Percentiles rank a stretch among this genome's conserved stretches.
Conservation (phyloP, 1,140 invertebrate genomes). For the Ridgeia piscesae region DNA sequence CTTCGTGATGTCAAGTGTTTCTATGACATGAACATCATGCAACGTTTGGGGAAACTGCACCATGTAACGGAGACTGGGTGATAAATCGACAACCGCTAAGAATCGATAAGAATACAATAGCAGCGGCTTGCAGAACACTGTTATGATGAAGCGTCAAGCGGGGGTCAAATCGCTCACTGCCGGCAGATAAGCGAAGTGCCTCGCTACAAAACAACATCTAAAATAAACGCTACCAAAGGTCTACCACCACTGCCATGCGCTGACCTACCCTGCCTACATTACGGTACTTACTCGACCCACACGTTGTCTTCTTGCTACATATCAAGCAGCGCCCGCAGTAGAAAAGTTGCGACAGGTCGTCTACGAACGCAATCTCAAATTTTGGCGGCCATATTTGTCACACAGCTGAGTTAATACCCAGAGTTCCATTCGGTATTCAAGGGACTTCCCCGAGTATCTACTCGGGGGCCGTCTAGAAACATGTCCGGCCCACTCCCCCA, state of each 20-base stretch:
- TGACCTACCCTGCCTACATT: neutral
- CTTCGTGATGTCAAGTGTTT: too few species aligned
- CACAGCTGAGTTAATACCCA: neutral
- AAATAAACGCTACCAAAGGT: neutral
- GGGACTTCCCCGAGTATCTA: neutral
- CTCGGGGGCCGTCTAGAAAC: neutral
- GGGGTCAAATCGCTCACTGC: neutral
- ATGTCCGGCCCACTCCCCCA: neutral
- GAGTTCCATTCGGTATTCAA: neutral
- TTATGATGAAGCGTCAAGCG: too few species aligned
- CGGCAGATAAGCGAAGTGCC: neutral
- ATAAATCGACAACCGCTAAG: neutral
- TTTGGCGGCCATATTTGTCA: neutral
- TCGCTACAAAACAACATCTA: neutral
- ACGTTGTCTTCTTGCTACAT: neutral
- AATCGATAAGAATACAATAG: conserved; percentile 6
- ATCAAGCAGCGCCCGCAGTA: neutral
- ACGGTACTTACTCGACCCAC: neutral
- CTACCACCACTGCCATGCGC: neutral
- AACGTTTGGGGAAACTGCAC: neutral
- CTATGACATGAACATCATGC: neutral
- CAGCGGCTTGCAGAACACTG: neutral
- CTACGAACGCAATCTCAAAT: neutral
- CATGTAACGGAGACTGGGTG: neutral
- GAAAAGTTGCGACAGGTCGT: neutral